phyloP scores from a whole-genome alignment of 2,888 invertebrate genomes.

The Meteorus cinctellus region DNA sequence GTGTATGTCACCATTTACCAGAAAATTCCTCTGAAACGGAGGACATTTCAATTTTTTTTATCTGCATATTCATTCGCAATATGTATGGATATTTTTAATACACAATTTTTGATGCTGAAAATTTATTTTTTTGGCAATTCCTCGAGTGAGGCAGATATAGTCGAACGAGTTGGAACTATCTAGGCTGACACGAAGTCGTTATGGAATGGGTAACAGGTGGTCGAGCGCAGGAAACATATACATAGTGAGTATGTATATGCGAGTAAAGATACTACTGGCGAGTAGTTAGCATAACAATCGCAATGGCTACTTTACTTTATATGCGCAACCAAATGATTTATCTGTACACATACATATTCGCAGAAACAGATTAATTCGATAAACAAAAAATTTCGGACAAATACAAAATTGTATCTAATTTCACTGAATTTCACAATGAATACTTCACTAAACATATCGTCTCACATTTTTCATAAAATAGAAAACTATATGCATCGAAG shows the following conservation, averaged over 20 bases:
- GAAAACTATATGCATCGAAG: not conserved
- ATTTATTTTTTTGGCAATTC: no score
- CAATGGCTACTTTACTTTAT: constrained; percentile 59
- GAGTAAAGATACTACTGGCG: constrained; percentile 66
- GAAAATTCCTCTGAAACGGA: not conserved
- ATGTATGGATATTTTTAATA: no score
- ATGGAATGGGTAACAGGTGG: constrained; percentile 68
- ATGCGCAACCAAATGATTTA: constrained; percentile 32
- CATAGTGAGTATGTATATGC: constrained; percentile 60
- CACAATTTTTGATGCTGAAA: no score
- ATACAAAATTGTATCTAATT: no score
- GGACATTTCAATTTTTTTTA: no score
- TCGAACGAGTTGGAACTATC: not conserved
- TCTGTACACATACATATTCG: constrained; percentile 44
- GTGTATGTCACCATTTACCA: not conserved
- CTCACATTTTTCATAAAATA: no score
- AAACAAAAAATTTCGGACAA: not conserved
- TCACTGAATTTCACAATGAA: no score
- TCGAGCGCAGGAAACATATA: constrained; percentile 67
- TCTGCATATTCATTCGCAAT: no score
- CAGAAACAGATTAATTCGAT: constrained; percentile 50
- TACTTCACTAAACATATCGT: no score
- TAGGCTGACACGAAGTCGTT: constrained; percentile 1
- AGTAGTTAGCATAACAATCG: constrained; percentile 72
- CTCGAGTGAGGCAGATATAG: not conserved